These are phyloP conservation scores for Nesogale talazaci DNA, from an alignment of 2,113 vertebrate genomes.

Conservation along the genomic window DNA sequence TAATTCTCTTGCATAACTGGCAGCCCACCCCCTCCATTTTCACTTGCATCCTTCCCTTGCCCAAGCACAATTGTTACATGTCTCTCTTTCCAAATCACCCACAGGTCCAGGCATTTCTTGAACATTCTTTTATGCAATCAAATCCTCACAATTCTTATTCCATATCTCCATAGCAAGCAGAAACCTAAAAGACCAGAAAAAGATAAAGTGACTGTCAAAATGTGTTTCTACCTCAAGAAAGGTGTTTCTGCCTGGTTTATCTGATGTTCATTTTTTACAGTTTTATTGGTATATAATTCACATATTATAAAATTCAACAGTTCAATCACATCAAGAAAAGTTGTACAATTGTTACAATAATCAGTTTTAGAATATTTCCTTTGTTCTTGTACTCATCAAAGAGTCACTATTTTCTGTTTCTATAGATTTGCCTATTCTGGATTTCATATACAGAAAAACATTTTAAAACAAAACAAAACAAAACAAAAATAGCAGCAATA, in stretches of 20 bases:
- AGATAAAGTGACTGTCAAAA: conserved; percentile 27
- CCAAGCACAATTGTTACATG: background rate
- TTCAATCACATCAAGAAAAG: too few species aligned
- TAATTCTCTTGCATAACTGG: background rate
- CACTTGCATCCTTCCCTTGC: background rate
- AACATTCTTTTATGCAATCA: conserved; percentile 20
- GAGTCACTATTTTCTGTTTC: too few species aligned
- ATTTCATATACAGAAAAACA: too few species aligned
- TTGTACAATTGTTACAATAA: too few species aligned
- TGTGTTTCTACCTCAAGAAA: background rate
- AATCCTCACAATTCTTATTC: background rate
- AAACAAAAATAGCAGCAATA: background rate
- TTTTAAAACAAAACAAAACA: too few species aligned
- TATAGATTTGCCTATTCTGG: too few species aligned
- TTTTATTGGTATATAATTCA: too few species aligned
- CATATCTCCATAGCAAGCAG: conserved; percentile 11
- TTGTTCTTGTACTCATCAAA: too few species aligned
- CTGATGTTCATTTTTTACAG: background rate
- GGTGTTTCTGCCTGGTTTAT: background rate
- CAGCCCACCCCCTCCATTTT: background rate
- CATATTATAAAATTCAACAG: too few species aligned
- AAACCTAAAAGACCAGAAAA: conserved; percentile 17
- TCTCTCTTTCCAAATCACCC: background rate
- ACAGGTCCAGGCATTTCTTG: background rate
- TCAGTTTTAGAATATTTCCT: too few species aligned